Base-by-base conservation (phyloP, 2,888 invertebrate genomes). In the Protodeltote pygarga region DNA sequence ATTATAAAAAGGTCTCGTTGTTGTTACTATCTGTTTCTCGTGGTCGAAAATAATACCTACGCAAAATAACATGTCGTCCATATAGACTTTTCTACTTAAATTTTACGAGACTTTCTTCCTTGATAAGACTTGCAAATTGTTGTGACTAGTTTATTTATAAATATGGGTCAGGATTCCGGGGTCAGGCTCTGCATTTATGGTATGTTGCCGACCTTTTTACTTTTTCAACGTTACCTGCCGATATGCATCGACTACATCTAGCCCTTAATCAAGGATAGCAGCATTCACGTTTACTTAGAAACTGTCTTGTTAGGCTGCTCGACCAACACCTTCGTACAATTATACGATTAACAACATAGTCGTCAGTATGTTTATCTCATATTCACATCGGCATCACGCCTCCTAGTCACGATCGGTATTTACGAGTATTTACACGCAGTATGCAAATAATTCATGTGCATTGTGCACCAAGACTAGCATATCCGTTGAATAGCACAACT, bases 321-420 rank as follows among this genome's bases (percentile, higher is more conserved):
- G 31, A 13, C 27, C 20, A 28, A 32, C 35, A 16, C 47, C 14
- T 23, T 32, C 20, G 21, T 37, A 53, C 35, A 60, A 60, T 60
- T 46, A 50, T 51, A 49, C 29, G 38, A 48, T 52, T 49, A 63
- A 44, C 51, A 58, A 55, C 27, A 37, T 38, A 48, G 48, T 38
- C 40, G 51, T 50, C 47, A 39, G 35, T 32, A 21, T 55, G 45
- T 60, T 60, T 60, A 65, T 65, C 61, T 50, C 42, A 27, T 49
- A 42, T 65, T 57, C 39, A 24, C 50, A 58, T 58, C 52, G 34
- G 47, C 44, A 69, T 70, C 75, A 72, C 67, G 65, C 49, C 52
- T 58, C 20, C 49, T 10, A 51, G 69, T 79, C 77, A 78, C 79
- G 78, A 76, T 68, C 42, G 31, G 40, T 63, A 60, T 73, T 73